These are phyloP conservation scores for Carapus acus DNA, from an alignment of 2,797 vertebrate genomes.

Conservation along the genomic window DNA sequence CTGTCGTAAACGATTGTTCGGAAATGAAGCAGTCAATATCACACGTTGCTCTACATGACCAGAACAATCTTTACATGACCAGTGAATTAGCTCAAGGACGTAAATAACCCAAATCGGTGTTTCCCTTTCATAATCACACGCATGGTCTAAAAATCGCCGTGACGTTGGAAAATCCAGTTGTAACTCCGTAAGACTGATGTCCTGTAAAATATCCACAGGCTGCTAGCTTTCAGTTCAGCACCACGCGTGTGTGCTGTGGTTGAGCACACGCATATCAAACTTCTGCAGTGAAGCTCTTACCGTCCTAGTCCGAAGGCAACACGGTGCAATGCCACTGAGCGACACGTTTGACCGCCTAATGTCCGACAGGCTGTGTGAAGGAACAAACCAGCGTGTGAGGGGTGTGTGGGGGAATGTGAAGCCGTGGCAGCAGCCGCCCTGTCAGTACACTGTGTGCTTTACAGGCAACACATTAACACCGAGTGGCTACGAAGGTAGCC, in stretches of 20 bases:
- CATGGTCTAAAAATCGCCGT: not conserved
- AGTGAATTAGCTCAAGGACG: too few species aligned
- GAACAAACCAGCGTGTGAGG: not conserved
- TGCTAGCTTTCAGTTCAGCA: not conserved
- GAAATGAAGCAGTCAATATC: too few species aligned
- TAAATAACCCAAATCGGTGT: too few species aligned
- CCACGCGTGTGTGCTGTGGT: not conserved
- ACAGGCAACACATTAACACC: not conserved
- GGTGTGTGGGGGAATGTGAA: not conserved
- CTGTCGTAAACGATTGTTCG: too few species aligned
- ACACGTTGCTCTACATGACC: too few species aligned
- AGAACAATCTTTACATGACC: too few species aligned
- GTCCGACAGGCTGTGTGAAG: conserved; percentile 17
- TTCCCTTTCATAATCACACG: too few species aligned
- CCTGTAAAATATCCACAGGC: not conserved
- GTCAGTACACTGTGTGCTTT: conserved; percentile 37
- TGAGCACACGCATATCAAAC: not conserved
- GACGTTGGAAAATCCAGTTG: not conserved
- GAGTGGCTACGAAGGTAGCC: not conserved
- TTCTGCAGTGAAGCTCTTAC: conserved; percentile 36
- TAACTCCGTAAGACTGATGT: not conserved
- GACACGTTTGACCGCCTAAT: conserved; percentile 15
- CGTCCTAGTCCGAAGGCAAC: conserved; percentile 48
- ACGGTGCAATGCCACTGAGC: conserved; percentile 37
- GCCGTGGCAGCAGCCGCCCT: conserved; percentile 12